Evolutionary conservation across 53 echinoderm and acorn worm species (phyloP), one percentile per base, ranked within the genome.

Genomic region (Holothuria scabra): DNA sequence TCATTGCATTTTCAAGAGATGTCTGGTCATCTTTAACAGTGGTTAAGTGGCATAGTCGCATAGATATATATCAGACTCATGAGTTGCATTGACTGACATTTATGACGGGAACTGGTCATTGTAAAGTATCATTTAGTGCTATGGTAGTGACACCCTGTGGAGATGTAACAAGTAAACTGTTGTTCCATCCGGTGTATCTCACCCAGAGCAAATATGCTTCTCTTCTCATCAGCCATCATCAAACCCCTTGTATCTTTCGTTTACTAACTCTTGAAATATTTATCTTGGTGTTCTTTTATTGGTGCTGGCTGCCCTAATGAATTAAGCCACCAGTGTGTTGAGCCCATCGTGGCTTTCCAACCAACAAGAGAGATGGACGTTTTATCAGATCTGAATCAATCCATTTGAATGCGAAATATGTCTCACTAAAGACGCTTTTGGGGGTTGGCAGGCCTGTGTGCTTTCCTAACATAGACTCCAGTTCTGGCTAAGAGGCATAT

Each of bases 381-480:
- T 41, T 69, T 37, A 69, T 69, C 69, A 69, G 69, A 69, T 69
- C 69, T 69, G 69, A 69, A 69, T 69, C 69, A 69, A 69, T 69
- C 69, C 69, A 69, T 69, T 69, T 69, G 69, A 69, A 69, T 69
- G 32, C 69, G 35, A 69, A 69, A 69, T 69, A 69, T 69, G 69
- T 69, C 34, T 69, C 69, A 69, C 34, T 69, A 69, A 69, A 41
- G 69, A 69, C 41, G 32, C 69, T 69, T 69, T 52, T 69, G 35
- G 32, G 69, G 69, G 69, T 69, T 69, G 69, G 69, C 69, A 69
- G 35, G 41, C 34, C 69, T 22, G 34, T 21, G 14, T 32, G 69
- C 16, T 69, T 69, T 69, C 69, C 72, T 46, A 72, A 72, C 44
- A 72, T 72, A 72, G 72, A 72, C 72, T 38, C 72, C 23, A 48